Conservation (phyloP, 2,797 vertebrate species). For the Anguilla pacifica region DNA sequence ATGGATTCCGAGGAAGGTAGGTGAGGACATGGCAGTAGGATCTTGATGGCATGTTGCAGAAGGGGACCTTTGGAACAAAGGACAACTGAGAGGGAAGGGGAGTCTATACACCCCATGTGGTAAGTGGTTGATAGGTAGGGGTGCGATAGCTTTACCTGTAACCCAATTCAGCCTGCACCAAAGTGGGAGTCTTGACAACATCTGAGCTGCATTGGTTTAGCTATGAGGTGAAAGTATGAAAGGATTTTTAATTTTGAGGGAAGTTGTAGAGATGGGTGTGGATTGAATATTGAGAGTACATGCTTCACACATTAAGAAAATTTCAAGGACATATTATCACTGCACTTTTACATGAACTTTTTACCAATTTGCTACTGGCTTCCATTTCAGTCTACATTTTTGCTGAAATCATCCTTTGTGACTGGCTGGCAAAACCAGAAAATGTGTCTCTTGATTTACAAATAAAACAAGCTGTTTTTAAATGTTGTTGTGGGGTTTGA, state of each 20-base stretch:
- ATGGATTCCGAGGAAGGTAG: not conserved
- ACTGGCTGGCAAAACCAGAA: not conserved
- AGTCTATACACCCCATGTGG: not conserved
- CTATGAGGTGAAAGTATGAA: not conserved
- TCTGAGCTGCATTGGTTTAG: not conserved
- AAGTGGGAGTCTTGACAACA: not conserved
- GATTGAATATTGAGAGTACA: not conserved
- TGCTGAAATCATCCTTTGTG: not conserved
- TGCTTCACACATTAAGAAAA: not conserved
- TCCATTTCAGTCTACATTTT: not conserved
- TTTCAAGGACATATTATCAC: not conserved
- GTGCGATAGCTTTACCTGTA: not conserved
- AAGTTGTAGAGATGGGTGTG: not conserved
- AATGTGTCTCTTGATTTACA: not conserved
- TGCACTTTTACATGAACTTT: not conserved
- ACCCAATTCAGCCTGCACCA: not conserved
- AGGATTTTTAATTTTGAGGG: no score
- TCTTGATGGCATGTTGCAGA: not conserved
- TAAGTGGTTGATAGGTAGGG: not conserved
- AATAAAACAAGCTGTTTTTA: not conserved
- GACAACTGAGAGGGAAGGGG: not conserved
- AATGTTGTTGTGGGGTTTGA: not conserved
- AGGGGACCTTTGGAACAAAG: not conserved
- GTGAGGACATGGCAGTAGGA: not conserved
- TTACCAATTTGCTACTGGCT: not conserved